phyloP scores from a whole-genome alignment of 1,140 invertebrate genomes.

The Sitophilus oryzae region DNA sequence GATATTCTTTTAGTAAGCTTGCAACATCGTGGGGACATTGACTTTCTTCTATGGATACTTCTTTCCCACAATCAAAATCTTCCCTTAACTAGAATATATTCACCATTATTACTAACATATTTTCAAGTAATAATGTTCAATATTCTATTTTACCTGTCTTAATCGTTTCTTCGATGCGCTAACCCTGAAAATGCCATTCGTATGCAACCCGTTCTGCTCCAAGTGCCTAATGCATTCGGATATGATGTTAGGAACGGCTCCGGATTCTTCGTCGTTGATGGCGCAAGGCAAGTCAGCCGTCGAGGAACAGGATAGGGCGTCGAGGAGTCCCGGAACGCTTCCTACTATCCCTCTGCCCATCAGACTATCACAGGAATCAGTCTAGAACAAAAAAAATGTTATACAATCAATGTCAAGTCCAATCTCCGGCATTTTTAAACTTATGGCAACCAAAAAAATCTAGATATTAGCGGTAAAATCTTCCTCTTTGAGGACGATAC shows the following conservation, averaged over 20 bases:
- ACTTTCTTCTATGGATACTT: slow-evolving; percentile 68
- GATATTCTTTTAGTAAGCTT: slow-evolving; percentile 86
- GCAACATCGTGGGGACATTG: slow-evolving; percentile 90
- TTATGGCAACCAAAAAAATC: slow-evolving; percentile 2
- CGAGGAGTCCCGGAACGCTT: slow-evolving; percentile 53
- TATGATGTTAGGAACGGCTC: slow-evolving; percentile 67
- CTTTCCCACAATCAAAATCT: slow-evolving; percentile 80
- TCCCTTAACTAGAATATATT: slow-evolving; percentile 68
- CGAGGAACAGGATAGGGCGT: slow-evolving; percentile 41
- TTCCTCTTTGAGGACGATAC: no score
- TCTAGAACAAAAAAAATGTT: slow-evolving; percentile 27
- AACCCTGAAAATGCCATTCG: slow-evolving; percentile 83
- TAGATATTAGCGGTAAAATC: no score
- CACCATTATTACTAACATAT: neutral
- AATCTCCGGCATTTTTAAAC: slow-evolving; percentile 1
- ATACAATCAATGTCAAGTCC: neutral
- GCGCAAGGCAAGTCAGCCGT: slow-evolving; percentile 35
- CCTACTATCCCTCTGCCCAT: slow-evolving; percentile 54
- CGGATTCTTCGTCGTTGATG: slow-evolving; percentile 39
- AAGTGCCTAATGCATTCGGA: slow-evolving; percentile 74
- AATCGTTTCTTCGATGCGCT: slow-evolving; percentile 86
- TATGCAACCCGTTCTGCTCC: slow-evolving; percentile 70
- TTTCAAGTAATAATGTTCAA: no score
- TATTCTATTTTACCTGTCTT: slow-evolving; percentile 81
- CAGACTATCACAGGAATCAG: slow-evolving; percentile 62